phyloP scores from a whole-genome alignment of 2,113 vertebrate genomes.

The Taurulus bubalis region DNA sequence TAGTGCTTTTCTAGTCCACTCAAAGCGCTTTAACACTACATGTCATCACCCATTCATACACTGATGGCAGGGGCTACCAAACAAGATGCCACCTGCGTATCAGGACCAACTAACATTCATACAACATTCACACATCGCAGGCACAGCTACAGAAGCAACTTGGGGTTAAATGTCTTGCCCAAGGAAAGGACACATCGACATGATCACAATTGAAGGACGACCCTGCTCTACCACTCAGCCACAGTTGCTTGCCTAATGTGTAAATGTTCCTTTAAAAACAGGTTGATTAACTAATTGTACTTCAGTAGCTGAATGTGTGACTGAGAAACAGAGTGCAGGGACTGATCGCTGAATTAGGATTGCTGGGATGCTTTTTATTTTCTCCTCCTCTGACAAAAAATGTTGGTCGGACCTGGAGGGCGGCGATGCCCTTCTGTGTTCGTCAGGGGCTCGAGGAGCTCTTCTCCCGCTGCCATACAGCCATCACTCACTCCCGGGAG shows the following conservation, averaged over 20 bases:
- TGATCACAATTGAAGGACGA: too few relatives aligned
- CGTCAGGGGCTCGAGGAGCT: constrained; percentile 34
- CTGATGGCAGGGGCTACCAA: too few relatives aligned
- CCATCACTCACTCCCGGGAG: constrained; percentile 58
- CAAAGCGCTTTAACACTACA: too few relatives aligned
- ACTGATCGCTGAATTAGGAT: constrained; percentile 30
- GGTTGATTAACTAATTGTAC: constrained; percentile 4
- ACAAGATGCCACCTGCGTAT: too few relatives aligned
- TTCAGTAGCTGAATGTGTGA: neutral
- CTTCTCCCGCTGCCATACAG: constrained; percentile 35
- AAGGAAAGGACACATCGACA: too few relatives aligned
- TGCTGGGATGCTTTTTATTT: constrained; percentile 19
- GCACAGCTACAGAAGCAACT: too few relatives aligned
- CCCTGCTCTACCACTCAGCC: too few relatives aligned
- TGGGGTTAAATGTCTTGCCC: too few relatives aligned
- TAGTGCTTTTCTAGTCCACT: too few relatives aligned
- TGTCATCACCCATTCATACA: too few relatives aligned
- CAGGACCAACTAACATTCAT: too few relatives aligned
- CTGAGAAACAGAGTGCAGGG: neutral
- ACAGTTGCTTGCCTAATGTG: neutral
- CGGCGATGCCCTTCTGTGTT: constrained; percentile 17
- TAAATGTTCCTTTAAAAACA: neutral
- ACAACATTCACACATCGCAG: too few relatives aligned
- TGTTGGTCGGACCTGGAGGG: constrained; percentile 24
- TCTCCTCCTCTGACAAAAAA: constrained; percentile 1